Evolutionary conservation across 2,888 invertebrate species (phyloP), one percentile per base, ranked within the genome.

Genomic region (Amphipyra tragopoginis): DNA sequence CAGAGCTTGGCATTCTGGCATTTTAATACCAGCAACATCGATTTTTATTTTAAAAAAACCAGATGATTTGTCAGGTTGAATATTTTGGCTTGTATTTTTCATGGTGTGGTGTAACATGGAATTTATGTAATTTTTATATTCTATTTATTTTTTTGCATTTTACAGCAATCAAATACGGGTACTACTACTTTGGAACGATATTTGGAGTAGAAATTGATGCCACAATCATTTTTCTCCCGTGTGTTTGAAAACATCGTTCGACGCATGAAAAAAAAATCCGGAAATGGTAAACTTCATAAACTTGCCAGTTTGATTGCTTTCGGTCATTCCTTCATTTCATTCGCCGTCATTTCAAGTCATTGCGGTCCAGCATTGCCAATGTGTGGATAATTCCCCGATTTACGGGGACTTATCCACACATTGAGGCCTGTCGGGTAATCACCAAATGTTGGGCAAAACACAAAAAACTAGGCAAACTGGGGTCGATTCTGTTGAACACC

Each of bases 281-380:
- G 77, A 61, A 76, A 69, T 52, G 69, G 63, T 79, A 60, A 58
- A 38, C 34, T 71, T 71, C 53, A 29, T 29, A 55, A 61, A 64
- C 71, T 70, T 71, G 73, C 73, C 73, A 73, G 77, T 59, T 42
- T 48, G 57, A 40, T 55, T 5, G 34, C 13, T 45, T 55, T 62
- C 64, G 49, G 62, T 77, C 69, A 62, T 50, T 63, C 45, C 36
- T 68, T 65, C 65, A 65, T 69, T 67, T 72, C 77, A 70, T 65
- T 75, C 73, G 54, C 70, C 43, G 63, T 63, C 43, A 68, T 75
- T 73, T 72, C 59, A 61, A 72, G 73, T 21, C 21, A 21, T 21
- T 21, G 3, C 21, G 21, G 21, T 21, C 21, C 21, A 21, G 21
- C 21, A 3, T 21, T 21, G 21, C 21, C 21, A 21, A 21, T 21